phyloP scores from a whole-genome alignment of 2,888 invertebrate species.

The Hydrotaea diabolus region DNA sequence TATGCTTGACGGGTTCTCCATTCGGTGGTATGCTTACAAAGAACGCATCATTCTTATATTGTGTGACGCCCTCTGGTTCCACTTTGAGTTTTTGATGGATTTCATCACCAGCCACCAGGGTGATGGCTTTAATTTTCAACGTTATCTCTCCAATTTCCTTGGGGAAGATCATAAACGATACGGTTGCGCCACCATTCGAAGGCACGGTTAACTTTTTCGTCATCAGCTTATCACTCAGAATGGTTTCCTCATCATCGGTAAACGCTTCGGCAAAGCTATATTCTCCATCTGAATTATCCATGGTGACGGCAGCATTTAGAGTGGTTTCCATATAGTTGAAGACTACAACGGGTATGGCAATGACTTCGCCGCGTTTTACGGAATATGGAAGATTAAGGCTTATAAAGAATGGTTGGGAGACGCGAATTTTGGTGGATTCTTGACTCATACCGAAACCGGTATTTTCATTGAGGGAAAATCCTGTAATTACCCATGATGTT shows the following conservation, averaged over 20 bases:
- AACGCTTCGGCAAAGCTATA: conserved; percentile 86
- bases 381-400: conserved; percentile 88
- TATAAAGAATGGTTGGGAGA: conserved; percentile 89
- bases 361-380: conserved; percentile 89
- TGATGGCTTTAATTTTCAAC: conserved; percentile 85
- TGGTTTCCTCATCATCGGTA: conserved; percentile 71
- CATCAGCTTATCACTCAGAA: not conserved
- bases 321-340: conserved; percentile 91
- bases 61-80: conserved; percentile 87
- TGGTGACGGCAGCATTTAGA: conserved; percentile 88
- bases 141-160: conserved; percentile 85
- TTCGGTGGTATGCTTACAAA: conserved; percentile 85
- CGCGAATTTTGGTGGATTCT: conserved; percentile 83
- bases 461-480: conserved; percentile 87
- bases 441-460: conserved; percentile 88
- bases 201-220: conserved; percentile 17
- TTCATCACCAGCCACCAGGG: conserved; percentile 81
- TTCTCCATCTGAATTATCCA: conserved; percentile 89
- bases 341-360: conserved; percentile 91
- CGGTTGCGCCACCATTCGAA: conserved; percentile 40
- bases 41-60: conserved; percentile 85
- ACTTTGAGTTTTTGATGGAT: conserved; percentile 84
- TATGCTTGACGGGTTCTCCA: conserved; percentile 77
- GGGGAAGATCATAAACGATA: conserved; percentile 87
- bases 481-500: conserved; percentile 90